A percentile compares a stretch with the other conserved stretches of the same genome.
phyloP scores from a whole-genome alignment of 92 coral and sea anemone genomes.

The Isaurus tuberculatus region DNA sequence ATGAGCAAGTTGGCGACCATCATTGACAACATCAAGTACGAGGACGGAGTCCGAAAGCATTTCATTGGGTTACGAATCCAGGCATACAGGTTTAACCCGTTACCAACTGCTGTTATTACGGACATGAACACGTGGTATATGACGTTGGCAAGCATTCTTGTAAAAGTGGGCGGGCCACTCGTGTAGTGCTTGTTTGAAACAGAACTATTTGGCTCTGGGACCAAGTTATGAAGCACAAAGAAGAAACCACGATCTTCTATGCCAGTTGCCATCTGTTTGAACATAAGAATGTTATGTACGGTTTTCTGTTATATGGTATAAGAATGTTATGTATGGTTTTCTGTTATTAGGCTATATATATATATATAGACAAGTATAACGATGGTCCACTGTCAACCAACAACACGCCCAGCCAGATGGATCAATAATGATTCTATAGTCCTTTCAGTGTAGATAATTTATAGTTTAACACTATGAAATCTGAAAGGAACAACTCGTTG shows the following conservation, averaged over 20 bases:
- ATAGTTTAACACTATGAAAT: no score
- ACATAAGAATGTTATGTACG: neutral
- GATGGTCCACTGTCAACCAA: no score
- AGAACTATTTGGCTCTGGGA: slow-evolving; percentile 13
- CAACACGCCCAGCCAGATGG: no score
- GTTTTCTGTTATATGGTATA: neutral
- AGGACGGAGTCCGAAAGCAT: slow-evolving; percentile 41
- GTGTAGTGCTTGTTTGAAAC: slow-evolving; percentile 11
- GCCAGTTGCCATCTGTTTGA: neutral
- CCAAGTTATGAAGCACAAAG: neutral
- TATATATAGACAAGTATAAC: no score
- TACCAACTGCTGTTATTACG: slow-evolving; percentile 15
- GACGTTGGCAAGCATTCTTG: slow-evolving; percentile 29
- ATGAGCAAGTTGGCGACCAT: slow-evolving; percentile 21
- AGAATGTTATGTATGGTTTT: neutral
- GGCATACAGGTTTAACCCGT: slow-evolving; percentile 16
- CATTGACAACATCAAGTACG: slow-evolving; percentile 31
- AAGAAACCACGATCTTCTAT: slow-evolving; percentile 1
- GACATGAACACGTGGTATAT: slow-evolving; percentile 47
- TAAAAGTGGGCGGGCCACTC: neutral
- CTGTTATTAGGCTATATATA: no score
- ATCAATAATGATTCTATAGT: no score
- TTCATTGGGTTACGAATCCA: slow-evolving; percentile 37
- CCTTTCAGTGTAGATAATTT: no score
- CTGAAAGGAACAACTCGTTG: no score